Evolutionary conservation across 2,888 invertebrate genomes (phyloP).

Genomic region (Sialis lutaria): DNA sequence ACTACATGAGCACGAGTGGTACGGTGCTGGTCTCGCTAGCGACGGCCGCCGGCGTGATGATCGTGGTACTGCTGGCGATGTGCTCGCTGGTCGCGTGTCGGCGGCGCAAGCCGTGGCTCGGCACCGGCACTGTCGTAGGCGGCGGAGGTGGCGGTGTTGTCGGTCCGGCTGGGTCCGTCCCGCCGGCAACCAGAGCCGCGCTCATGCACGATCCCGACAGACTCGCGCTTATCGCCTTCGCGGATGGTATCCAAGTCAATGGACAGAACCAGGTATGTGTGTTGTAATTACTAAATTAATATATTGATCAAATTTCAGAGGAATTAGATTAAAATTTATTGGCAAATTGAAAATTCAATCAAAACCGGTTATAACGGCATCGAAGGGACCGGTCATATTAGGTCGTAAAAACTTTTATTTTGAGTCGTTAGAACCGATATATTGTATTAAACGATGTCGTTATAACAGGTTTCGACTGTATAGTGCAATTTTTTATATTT

Average conservation of each 20-base stretch:
- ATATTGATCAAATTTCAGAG: background rate
- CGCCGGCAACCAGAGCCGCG: constrained; percentile 2
- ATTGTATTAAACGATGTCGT: too few relatives aligned
- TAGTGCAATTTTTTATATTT: too few relatives aligned
- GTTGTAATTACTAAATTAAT: background rate
- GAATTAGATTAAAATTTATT: too few relatives aligned
- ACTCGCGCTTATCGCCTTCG: constrained; percentile 32
- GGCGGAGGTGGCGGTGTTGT: constrained; percentile 8
- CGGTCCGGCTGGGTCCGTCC: background rate
- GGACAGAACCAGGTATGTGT: constrained; percentile 6
- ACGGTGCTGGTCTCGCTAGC: constrained; percentile 21
- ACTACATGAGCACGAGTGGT: constrained; percentile 12
- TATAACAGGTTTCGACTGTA: too few relatives aligned
- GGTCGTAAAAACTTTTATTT: too few relatives aligned
- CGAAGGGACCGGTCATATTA: too few relatives aligned
- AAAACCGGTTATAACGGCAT: too few relatives aligned
- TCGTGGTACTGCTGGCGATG: constrained; percentile 21
- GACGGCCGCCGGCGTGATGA: constrained; percentile 23
- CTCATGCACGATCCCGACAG: constrained; percentile 27
- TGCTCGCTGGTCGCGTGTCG: constrained; percentile 21
- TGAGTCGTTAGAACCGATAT: too few relatives aligned
- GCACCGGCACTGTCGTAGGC: constrained; percentile 11
- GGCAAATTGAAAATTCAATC: too few relatives aligned
- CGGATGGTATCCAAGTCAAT: constrained; percentile 26
- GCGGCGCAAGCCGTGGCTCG: constrained; percentile 16